A percentile compares a stretch with the other conserved stretches of the same genome.
Evolutionary conservation across 1,140 invertebrate species (phyloP).

Genomic region (Drosophila kepulauana): DNA sequence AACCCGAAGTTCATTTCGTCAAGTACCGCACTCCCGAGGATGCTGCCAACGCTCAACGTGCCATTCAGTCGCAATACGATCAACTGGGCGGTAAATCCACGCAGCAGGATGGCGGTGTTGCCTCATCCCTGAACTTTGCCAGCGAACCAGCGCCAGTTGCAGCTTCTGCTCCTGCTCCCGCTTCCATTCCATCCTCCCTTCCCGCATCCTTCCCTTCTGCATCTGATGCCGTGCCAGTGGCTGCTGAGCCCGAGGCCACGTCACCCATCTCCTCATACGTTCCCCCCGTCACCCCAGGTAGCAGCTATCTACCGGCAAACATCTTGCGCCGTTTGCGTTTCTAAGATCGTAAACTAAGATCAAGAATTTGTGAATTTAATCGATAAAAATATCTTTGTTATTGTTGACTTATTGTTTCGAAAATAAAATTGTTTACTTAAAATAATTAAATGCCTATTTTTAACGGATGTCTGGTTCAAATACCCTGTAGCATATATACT

Average conservation of each 20-base stretch:
- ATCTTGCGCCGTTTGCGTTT: constrained; percentile 66
- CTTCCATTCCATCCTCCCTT: not conserved
- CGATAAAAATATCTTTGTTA: constrained; percentile 41
- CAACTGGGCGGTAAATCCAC: constrained; percentile 67
- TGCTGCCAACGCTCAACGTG: constrained; percentile 70
- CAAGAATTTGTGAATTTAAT: constrained; percentile 48
- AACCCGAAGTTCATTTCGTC: constrained; percentile 80
- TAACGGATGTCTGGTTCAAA: constrained; percentile 7
- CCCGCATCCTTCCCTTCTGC: constrained; percentile 5
- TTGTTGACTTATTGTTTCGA: constrained; percentile 51
- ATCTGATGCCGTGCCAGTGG: constrained; percentile 16
- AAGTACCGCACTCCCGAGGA: constrained; percentile 81
- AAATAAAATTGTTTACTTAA: constrained; percentile 70
- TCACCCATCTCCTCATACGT: constrained; percentile 49
- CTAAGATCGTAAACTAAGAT: constrained; percentile 31
- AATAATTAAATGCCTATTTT: constrained; percentile 22
- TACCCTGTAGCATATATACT: not conserved
- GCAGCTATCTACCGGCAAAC: constrained; percentile 68
- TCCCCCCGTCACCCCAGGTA: constrained; percentile 55
- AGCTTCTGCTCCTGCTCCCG: constrained; percentile 11
- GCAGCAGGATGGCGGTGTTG: constrained; percentile 68
- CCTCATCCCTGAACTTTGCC: constrained; percentile 78
- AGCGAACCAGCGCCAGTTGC: constrained; percentile 48
- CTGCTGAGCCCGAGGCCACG: constrained; percentile 36
- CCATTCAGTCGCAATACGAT: constrained; percentile 78